phyloP scores from a whole-genome alignment of 2,797 vertebrate genomes.

The Rhinoraja longicauda region DNA sequence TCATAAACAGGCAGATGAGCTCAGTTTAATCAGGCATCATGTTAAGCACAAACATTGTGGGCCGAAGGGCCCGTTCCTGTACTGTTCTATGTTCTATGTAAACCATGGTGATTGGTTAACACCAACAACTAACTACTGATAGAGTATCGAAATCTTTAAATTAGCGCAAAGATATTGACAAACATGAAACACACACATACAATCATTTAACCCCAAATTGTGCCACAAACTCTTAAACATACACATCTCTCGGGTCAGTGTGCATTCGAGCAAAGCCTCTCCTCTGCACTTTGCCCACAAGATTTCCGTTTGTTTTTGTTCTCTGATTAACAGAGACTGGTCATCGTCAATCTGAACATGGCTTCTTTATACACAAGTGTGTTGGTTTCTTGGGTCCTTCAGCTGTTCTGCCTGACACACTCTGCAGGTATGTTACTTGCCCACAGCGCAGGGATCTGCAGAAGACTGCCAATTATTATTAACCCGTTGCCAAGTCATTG shows the following conservation, averaged over 20 bases:
- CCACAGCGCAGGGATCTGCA: not conserved
- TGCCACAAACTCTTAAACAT: not conserved
- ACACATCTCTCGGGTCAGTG: not conserved
- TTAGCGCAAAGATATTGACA: not conserved
- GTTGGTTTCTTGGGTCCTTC: not conserved
- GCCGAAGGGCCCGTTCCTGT: no score
- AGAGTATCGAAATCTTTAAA: not conserved
- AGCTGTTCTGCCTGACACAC: not conserved
- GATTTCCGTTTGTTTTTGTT: slow-evolving; percentile 16
- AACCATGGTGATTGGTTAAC: not conserved
- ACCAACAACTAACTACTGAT: not conserved
- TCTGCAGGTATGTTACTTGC: slow-evolving; percentile 14
- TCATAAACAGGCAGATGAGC: no score
- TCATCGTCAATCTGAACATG: not conserved
- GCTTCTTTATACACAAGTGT: not conserved
- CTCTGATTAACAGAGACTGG: not conserved
- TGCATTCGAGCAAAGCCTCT: slow-evolving; percentile 4
- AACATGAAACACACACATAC: not conserved
- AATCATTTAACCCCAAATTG: not conserved
- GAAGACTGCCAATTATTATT: not conserved
- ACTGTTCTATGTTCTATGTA: not conserved
- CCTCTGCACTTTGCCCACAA: slow-evolving; percentile 22
- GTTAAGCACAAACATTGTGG: no score
- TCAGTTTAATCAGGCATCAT: no score
- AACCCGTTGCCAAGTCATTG: not conserved